Conservation (phyloP, 2,113 vertebrate genomes). For the Cyprinodon brontotheroides region DNA sequence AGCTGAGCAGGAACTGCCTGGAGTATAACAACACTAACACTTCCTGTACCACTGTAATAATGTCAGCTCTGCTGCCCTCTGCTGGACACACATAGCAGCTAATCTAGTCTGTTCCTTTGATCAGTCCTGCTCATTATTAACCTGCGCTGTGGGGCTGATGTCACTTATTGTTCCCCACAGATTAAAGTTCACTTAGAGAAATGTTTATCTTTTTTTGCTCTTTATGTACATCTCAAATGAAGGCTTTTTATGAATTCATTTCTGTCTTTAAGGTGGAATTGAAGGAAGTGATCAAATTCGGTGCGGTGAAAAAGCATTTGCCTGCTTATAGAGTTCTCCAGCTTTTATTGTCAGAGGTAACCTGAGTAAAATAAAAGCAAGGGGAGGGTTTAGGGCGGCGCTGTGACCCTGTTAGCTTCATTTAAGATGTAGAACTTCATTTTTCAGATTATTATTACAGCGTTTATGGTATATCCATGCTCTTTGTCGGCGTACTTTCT, state of each 20-base stretch:
- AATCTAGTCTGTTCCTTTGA: neutral
- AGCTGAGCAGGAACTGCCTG: neutral
- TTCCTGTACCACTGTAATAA: neutral
- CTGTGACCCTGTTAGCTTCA: no score
- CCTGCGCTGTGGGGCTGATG: neutral
- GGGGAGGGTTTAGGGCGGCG: no score
- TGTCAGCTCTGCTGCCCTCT: constrained; percentile 60
- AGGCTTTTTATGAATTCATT: neutral
- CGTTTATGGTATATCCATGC: no score
- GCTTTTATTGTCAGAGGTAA: neutral
- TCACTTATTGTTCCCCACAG: neutral
- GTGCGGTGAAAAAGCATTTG: neutral
- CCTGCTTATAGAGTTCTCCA: neutral
- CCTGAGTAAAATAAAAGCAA: neutral
- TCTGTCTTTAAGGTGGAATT: neutral
- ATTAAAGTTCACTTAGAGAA: neutral
- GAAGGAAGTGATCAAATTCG: constrained; percentile 4
- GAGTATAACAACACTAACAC: no score
- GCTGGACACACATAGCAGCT: constrained; percentile 31
- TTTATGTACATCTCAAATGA: neutral
- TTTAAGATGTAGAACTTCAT: no score
- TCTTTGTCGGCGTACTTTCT: no score
- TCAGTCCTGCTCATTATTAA: neutral
- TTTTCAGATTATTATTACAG: no score
- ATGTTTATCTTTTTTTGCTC: neutral